Evolutionary conservation across 64 coral and sea anemone genomes (phyloP).

Genomic region (Porites lutea): DNA sequence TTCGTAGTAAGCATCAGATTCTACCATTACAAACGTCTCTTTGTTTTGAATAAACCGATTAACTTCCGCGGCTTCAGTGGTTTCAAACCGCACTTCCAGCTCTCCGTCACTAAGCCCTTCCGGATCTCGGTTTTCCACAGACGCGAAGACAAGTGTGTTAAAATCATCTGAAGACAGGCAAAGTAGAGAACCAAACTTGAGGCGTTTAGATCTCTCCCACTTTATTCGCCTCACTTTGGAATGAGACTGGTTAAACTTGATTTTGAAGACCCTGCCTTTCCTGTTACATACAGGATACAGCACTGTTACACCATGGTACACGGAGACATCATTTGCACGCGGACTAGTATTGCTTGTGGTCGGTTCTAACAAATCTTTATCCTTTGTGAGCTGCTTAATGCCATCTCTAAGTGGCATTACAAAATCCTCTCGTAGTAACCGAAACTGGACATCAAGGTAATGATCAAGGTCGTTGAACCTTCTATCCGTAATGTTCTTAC

Average conservation of each 20-base stretch:
- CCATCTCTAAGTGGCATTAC: constrained; percentile 76
- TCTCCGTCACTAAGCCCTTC: constrained; percentile 38
- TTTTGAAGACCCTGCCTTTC: constrained; percentile 67
- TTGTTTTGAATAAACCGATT: constrained; percentile 30
- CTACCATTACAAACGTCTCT: constrained; percentile 70
- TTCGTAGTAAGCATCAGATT: constrained; percentile 82
- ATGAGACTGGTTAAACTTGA: constrained; percentile 66
- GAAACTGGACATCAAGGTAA: constrained; percentile 97
- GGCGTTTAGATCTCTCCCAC: constrained; percentile 73
- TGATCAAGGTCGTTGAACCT: constrained; percentile 71
- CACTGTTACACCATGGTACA: constrained; percentile 61
- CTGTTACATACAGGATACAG: constrained; percentile 63
- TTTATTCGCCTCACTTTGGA: constrained; percentile 47
- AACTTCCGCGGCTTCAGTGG: not conserved
- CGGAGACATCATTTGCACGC: constrained; percentile 25
- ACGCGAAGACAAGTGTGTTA: constrained; percentile 70
- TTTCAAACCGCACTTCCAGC: constrained; percentile 80
- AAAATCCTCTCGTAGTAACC: constrained; percentile 88
- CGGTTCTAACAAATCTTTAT: not conserved
- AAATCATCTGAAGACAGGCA: constrained; percentile 86
- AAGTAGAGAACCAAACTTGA: constrained; percentile 82
- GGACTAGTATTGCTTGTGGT: not conserved
- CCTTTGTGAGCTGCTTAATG: constrained; percentile 22
- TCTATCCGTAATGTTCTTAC: constrained; percentile 75
- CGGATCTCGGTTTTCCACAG: constrained; percentile 58